phyloP scores from a whole-genome alignment of 2,113 vertebrate species.

The Nanorana parkeri region DNA sequence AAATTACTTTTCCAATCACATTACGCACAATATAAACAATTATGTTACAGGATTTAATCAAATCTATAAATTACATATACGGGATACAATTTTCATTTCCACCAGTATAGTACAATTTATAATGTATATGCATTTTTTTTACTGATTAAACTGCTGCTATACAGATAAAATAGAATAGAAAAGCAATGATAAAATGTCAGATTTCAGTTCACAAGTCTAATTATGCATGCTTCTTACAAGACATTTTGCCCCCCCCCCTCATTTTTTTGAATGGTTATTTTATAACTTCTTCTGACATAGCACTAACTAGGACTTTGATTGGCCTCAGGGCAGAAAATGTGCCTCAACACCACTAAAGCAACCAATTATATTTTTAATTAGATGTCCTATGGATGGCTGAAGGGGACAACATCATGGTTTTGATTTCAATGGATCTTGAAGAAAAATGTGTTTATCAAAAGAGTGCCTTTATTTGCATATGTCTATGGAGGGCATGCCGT shows the following conservation, averaged over 20 bases:
- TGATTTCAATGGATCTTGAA: conserved; percentile 41
- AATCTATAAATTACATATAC: too few species aligned
- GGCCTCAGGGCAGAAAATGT: conserved; percentile 47
- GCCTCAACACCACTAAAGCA: conserved; percentile 51
- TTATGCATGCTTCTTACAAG: conserved; percentile 8
- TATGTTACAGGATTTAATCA: too few species aligned
- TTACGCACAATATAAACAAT: too few species aligned
- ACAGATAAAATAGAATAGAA: conserved; percentile 17
- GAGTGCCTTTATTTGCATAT: conserved; percentile 49
- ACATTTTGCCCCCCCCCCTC: background rate
- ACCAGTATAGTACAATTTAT: too few species aligned
- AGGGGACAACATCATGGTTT: conserved; percentile 52
- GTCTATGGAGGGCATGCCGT: conserved; percentile 35
- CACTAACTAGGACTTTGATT: conserved; percentile 54
- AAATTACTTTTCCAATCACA: too few species aligned
- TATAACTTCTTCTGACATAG: conserved; percentile 50
- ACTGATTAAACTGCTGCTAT: too few species aligned
- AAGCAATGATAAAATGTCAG: background rate
- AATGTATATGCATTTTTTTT: too few species aligned
- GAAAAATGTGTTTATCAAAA: conserved; percentile 27
- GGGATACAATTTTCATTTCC: too few species aligned
- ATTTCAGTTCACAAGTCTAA: conserved; percentile 20
- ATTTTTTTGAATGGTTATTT: conserved; percentile 43
- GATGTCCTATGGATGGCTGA: conserved; percentile 43
- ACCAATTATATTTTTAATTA: conserved; percentile 53